These are phyloP conservation scores for Drosophila repleta DNA, from an alignment of 1,140 invertebrate species.

Conservation along the genomic window DNA sequence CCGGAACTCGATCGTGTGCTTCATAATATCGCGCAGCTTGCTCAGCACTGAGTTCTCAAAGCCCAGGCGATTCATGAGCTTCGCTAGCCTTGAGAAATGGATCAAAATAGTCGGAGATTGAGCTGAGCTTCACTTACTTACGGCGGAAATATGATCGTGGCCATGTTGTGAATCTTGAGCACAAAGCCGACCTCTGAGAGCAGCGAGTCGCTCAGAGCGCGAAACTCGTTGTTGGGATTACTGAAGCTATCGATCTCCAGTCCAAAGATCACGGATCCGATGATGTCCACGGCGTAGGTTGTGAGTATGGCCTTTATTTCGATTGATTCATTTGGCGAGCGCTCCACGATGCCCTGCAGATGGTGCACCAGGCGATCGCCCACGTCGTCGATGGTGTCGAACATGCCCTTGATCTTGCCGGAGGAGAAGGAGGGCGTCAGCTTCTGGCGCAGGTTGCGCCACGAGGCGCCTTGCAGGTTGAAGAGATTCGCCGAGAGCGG, in stretches of 20 bases:
- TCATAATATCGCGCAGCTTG: conserved; percentile 81
- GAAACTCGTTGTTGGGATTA: conserved; percentile 73
- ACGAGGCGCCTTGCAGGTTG: conserved; percentile 83
- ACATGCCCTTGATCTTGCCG: conserved; percentile 86
- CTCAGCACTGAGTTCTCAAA: conserved; percentile 29
- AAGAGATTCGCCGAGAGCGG: conserved; percentile 83
- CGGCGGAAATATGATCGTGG: conserved; percentile 66
- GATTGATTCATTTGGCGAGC: conserved; percentile 32
- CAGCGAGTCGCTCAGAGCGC: conserved; percentile 46
- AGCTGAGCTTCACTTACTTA: conserved; percentile 40
- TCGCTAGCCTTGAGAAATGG: conserved; percentile 46
- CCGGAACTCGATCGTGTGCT: conserved; percentile 85
- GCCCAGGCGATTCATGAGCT: conserved; percentile 64
- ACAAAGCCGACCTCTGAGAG: conserved; percentile 9
- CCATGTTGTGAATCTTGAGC: conserved; percentile 45
- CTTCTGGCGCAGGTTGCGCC: conserved; percentile 85
- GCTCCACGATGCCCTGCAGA: conserved; percentile 44
- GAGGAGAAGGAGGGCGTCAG: conserved; percentile 86
- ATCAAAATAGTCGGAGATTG: no score
- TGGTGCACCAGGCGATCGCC: conserved; percentile 77
- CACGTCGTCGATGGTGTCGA: conserved; percentile 83
- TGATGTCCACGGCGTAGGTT: conserved; percentile 83
- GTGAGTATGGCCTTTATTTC: conserved; percentile 67
- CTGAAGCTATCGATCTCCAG: conserved; percentile 83
- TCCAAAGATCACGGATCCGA: conserved; percentile 83